Evolutionary conservation across 2,113 vertebrate genomes (phyloP).

Genomic region (Hypanus sabinus): DNA sequence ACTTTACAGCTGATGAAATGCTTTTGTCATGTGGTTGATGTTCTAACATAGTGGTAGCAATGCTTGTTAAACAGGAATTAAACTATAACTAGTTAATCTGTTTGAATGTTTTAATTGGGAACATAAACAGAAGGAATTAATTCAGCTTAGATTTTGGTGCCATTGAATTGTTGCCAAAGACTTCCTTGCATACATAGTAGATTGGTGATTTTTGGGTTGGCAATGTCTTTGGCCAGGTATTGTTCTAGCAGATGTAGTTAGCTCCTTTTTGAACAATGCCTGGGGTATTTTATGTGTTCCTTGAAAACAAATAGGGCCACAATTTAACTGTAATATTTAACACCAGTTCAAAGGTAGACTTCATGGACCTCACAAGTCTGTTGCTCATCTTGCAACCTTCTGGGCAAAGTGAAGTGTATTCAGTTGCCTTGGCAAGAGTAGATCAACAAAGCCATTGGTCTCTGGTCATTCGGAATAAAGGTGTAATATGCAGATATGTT

Average conservation of each 20-base stretch:
- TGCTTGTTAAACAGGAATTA: neutral
- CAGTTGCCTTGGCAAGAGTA: neutral
- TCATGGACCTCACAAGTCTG: neutral
- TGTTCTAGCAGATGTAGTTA: neutral
- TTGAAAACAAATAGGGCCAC: neutral
- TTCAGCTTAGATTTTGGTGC: no score
- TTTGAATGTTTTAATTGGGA: neutral
- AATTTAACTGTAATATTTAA: neutral
- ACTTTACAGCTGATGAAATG: neutral
- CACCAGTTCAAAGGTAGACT: neutral
- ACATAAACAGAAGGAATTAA: no score
- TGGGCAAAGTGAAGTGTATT: neutral
- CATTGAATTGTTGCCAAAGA: no score
- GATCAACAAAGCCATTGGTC: neutral
- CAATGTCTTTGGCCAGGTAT: neutral
- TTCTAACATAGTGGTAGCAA: neutral
- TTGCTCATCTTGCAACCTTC: neutral
- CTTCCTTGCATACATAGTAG: neutral
- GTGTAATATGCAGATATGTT: neutral
- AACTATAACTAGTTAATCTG: neutral
- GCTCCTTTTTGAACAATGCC: neutral
- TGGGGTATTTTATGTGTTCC: neutral
- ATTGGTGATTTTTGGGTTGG: neutral
- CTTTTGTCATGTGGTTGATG: neutral
- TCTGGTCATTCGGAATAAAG: neutral